Evolutionary conservation across 1,140 invertebrate genomes (phyloP), one percentile per base, ranked within the genome.

Genomic region (Spodoptera litura): DNA sequence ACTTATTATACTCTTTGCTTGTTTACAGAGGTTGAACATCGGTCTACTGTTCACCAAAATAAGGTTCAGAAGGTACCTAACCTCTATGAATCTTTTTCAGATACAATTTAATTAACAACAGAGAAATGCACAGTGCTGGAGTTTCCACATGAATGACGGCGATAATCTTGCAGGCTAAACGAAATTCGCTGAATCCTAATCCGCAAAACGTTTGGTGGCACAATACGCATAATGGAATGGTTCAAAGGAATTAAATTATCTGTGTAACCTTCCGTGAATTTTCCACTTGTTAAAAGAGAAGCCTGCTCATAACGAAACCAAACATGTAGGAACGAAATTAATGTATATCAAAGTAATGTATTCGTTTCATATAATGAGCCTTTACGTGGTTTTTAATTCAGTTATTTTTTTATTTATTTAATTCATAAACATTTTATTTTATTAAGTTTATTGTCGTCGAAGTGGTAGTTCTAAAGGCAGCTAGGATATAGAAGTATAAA

Each of bases 211-310:
- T 56, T 56, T 71, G 68, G 68, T n/a, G 52, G 51, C 66, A 71
- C 66, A 71, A 56, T 71, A 71, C 68, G 68, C 38, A 56, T 71
- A 71, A 71, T 56, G 27, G 38, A 15, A 74, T 56, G 64, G 56
- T 74, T 84, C 81, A 85, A 86, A 85, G 81, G 70, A 83, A 83
- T 81, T 62, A 79, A 86, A 82, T 84, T 85, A 87, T 82, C 61
- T 85, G 77, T 73, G 78, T 75, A 80, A 59, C 78, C 76, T 81
- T 78, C 78, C 82, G 81, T 85, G 81, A 86, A 88, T 86, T 86
- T 88, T 83, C 78, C 84, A 79, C 59, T 78, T 78, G 80, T 78
- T 84, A 79, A 81, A 75, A 68, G 78, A 78, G 71, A 70, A 64
- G 83, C 74, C 56, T 71, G 58, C 79, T 76, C 78, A 61, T 75